Base-by-base conservation (phyloP, 2,113 vertebrate species). In the Panthera uncia region DNA sequence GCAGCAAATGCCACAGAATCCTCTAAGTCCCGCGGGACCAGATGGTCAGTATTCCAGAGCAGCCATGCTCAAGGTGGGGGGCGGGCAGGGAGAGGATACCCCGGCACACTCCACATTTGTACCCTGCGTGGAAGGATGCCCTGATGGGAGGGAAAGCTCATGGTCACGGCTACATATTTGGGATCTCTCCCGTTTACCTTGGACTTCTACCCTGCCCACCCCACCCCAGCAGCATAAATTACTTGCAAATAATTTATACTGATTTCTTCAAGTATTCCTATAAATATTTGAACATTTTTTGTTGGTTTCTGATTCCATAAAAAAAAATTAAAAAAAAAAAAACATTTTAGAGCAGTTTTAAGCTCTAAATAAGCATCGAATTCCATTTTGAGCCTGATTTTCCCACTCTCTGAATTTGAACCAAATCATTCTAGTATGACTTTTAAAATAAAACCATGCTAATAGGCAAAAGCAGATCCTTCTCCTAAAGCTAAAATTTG, bases 381-480 rank as follows among this genome's bases (percentile, higher is more conserved):
- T n/a, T 71, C 69, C 57, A 61, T 6, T 41, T 27, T 74, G 74
- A 74, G 45, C 38, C 66, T 50, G 33, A 84, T 78, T 91, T 65
- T n/a, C 29, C 27, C 36, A 73, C 5, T 45, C 3, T 66, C 31
- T 66, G 29, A 90, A 81, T 27, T 31, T 52, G 23, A 91, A 78
- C 55, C 33, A 63, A 52, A 4, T 45, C 8, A 74, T 23, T 23
- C 84, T 38, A 33, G 65, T n/a, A 65, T 8, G 36, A 84, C 65
- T 94, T 93, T 55, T 63, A 95, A 74, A 85, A 73, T 73, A 80
- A 95, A 81, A 82, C 11, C 19, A 83, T 19, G 38, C 31, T 57
- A 38, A 65, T 0, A 86, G 76, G 82, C 89, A 80, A 79, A 93
- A 86, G 66, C 1, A 78, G 69, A 84, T 38, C 14, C 76, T 93